Evolutionary conservation across 2,113 vertebrate species (phyloP).

Genomic region (Clarias macrocephalus): DNA sequence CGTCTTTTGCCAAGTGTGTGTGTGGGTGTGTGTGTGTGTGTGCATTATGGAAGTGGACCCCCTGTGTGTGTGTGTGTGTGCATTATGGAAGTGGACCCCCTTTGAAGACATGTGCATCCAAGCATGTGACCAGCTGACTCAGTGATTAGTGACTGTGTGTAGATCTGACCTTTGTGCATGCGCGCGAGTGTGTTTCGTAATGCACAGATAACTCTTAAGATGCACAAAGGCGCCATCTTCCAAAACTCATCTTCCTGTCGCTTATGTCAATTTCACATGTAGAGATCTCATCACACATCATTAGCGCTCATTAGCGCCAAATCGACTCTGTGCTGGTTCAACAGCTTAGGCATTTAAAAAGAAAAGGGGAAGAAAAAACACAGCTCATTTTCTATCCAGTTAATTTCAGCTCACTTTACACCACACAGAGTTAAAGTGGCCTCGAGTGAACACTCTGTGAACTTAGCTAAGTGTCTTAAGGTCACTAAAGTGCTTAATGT

Average conservation of each 20-base stretch:
- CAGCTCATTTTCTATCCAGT: not conserved
- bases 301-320: not conserved
- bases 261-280: conserved; percentile 15
- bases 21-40: too few relatives aligned
- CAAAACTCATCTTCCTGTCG: conserved; percentile 2
- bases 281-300: conserved; percentile 34
- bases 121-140: conserved; percentile 20
- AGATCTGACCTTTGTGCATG: not conserved
- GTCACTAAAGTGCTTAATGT: not conserved
- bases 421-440: not conserved
- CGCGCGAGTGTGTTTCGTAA: not conserved
- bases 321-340: not conserved
- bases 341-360: not conserved
- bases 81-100: not conserved
- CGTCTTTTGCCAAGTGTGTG: conserved; percentile 3
- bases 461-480: not conserved
- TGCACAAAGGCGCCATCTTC: not conserved
- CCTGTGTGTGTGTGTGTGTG: conserved; percentile 28
- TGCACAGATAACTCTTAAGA: not conserved
- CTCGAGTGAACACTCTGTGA: not conserved
- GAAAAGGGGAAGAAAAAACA: too few relatives aligned
- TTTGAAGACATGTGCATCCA: not conserved
- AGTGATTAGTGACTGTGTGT: conserved; percentile 1
- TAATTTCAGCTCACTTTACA: not conserved
- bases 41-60: not conserved